Conservation (phyloP, 37 sponge, comb jelly and placozoan species). For the Agelas oroides region DNA sequence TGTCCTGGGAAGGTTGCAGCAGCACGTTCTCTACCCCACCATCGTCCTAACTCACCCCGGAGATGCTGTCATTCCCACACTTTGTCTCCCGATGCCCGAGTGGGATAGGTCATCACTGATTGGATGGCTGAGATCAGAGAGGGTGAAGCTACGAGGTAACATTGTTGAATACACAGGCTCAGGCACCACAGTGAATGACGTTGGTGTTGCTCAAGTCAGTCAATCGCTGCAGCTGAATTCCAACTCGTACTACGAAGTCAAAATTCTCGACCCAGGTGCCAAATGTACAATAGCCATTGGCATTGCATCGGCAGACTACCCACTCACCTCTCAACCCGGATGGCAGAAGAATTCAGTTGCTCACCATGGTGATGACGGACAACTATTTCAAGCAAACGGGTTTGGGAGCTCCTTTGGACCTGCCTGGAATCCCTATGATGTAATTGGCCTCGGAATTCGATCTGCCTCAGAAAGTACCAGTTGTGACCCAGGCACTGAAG, state of each 20-base stretch:
- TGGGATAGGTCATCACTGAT: conserved; percentile 14
- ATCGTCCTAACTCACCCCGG: conserved; percentile 40
- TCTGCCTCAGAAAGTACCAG: background rate
- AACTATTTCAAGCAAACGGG: conserved; percentile 25
- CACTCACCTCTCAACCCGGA: conserved; percentile 39
- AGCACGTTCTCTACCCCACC: conserved; percentile 34
- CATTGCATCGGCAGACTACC: conserved; percentile 44
- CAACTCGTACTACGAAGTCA: conserved; percentile 58
- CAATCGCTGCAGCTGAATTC: conserved; percentile 16
- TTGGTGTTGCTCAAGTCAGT: conserved; percentile 55
- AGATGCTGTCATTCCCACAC: conserved; percentile 35
- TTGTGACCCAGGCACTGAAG: background rate
- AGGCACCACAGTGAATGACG: background rate
- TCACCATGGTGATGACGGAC: conserved; percentile 72
- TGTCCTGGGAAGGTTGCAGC: background rate
- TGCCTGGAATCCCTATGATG: conserved; percentile 26
- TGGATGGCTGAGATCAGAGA: conserved; percentile 68
- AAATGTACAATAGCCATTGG: conserved; percentile 49
- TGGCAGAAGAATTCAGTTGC: conserved; percentile 56
- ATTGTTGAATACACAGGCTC: conserved; percentile 39
- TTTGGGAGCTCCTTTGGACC: conserved; percentile 60
- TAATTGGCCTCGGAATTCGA: conserved; percentile 66
- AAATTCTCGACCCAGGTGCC: conserved; percentile 39
- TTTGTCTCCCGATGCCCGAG: conserved; percentile 18
- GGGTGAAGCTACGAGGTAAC: conserved; percentile 31